These are phyloP conservation scores for Cylindroiulus punctatus DNA, from an alignment of 2,888 invertebrate species.

Conservation along the genomic window DNA sequence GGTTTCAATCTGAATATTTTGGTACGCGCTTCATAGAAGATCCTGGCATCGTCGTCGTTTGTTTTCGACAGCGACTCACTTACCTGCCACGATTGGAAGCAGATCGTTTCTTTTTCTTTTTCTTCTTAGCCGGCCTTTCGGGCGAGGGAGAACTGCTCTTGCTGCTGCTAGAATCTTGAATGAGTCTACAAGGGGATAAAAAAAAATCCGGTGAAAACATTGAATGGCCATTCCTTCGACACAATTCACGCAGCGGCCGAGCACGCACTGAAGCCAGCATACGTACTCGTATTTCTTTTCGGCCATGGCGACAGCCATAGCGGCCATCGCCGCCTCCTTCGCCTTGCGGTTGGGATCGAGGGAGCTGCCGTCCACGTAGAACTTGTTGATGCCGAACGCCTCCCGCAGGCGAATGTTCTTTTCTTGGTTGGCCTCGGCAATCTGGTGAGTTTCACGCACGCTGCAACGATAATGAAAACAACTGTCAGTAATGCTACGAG, in stretches of 20 bases:
- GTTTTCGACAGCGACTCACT: too few relatives aligned
- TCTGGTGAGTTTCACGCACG: constrained; percentile 94
- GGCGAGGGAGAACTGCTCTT: constrained; percentile 31
- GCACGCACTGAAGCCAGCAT: not conserved
- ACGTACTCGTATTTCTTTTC: constrained; percentile 49
- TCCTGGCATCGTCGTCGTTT: too few relatives aligned
- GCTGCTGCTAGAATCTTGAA: constrained; percentile 10
- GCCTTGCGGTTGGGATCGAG: constrained; percentile 82
- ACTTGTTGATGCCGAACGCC: constrained; percentile 93
- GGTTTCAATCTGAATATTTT: not conserved
- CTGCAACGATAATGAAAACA: constrained; percentile 69
- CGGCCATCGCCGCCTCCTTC: constrained; percentile 63
- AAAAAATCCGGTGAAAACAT: not conserved
- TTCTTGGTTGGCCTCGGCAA: constrained; percentile 94
- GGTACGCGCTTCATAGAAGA: too few relatives aligned
- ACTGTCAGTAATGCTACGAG: not conserved
- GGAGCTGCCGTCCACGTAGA: constrained; percentile 93
- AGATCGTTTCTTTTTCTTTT: constrained; percentile 65
- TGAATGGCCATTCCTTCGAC: too few relatives aligned
- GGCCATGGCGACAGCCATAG: constrained; percentile 36
- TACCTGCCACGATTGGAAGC: not conserved
- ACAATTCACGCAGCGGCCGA: not conserved
- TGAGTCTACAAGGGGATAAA: not conserved
- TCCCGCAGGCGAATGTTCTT: constrained; percentile 92
- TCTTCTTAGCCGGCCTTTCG: constrained; percentile 63